Evolutionary conservation across 2,113 vertebrate species (phyloP).

Genomic region (Desmodus rotundus): DNA sequence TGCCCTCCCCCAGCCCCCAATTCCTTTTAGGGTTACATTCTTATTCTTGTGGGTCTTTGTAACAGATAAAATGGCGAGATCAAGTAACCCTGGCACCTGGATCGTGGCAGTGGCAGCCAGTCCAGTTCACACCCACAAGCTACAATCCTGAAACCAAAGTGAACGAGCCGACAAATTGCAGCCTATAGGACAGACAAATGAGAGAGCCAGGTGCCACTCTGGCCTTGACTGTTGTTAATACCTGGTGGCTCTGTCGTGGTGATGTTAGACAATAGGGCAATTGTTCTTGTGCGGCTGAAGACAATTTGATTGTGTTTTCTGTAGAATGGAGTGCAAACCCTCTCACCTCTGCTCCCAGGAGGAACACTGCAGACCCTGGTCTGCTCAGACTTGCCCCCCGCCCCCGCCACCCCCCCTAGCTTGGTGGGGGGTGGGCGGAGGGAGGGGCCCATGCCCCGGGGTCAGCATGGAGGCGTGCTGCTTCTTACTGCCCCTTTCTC

Average conservation of each 20-base stretch:
- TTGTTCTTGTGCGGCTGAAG: conserved; percentile 52
- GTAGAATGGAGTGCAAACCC: neutral
- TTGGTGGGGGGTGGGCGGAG: neutral
- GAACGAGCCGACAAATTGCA: neutral
- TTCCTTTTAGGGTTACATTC: neutral
- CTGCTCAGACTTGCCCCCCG: neutral
- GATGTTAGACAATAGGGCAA: neutral
- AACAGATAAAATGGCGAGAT: neutral
- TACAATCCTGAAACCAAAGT: neutral
- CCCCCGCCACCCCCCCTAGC: neutral
- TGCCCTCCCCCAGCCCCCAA: rapidly evolving
- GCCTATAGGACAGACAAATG: neutral
- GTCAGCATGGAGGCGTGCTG: neutral
- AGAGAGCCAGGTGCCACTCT: neutral
- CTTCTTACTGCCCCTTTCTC: neutral
- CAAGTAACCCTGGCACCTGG: neutral
- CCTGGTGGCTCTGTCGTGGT: neutral
- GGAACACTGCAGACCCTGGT: neutral
- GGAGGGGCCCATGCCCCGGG: rapidly evolving
- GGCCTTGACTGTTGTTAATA: neutral
- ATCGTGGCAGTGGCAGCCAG: neutral
- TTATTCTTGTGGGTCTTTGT: neutral
- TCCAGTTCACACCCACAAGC: neutral
- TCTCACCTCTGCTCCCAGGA: neutral
- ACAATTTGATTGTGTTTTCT: conserved; percentile 26